Evolutionary conservation across 1,140 invertebrate species (phyloP), one percentile per base, ranked within the genome.

Genomic region (Drosophila athabasca): DNA sequence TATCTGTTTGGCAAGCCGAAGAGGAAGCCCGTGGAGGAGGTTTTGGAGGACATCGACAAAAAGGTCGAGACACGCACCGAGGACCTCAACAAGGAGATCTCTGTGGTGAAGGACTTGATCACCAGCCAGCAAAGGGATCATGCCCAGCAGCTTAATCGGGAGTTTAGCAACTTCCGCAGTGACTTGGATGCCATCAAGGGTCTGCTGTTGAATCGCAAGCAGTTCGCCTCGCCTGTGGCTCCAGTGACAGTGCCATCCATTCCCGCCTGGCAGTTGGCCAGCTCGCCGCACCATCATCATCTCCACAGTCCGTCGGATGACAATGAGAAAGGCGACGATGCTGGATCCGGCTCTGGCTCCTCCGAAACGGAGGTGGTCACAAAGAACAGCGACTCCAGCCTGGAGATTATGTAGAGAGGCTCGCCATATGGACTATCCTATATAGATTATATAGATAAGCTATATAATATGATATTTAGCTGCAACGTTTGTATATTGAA

Each of bases 151-250:
- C 78, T 95, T 35, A 90, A 92, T 91, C 58, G 94, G 17, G 93
- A 96, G 74, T 92, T 96, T 35, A 94, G 94, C 79, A 94, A 94
- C 64, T 93, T 96, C 62, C 95, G 96, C 85, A 93, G 94, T 49
- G 96, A 96, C 90, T 93, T 96, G 65, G 93, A 95, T 68, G 95
- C 95, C 74, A 94, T 96, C 39, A 96, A 96, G 91, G 95, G 95
- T 53, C 93, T 96, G 69, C 91, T 96, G 48, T 91, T 96, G 24
- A 95, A 95, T 82, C 95, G 95, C 74, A 96, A 95, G 90, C 95
- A 96, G 91, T 96, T 96, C 88, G 95, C 95, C 15, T 92, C 93
- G 0, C 92, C 94, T 5, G 68, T 90, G 15, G 66, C 76, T 3
- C 93, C 94, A 2, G 94, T 95, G 9, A 35, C 84, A n/a, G 75